phyloP scores from a whole-genome alignment of 2,888 invertebrate species.

The Drosophila vallismaia region DNA sequence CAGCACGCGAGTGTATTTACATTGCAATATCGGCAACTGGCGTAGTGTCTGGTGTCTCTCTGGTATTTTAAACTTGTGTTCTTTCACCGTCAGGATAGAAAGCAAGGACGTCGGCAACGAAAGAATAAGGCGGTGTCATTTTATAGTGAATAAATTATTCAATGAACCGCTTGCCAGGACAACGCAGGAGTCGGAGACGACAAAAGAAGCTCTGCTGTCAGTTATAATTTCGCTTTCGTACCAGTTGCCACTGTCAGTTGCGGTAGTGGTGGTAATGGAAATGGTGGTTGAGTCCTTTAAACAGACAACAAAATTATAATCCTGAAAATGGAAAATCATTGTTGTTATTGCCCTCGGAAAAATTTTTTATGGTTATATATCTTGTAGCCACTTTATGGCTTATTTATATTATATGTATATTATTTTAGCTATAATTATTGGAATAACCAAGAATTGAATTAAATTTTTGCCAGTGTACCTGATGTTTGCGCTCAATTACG shows the following conservation, averaged over 20 bases:
- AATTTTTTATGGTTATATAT: neutral
- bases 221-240: slow-evolving; percentile 63
- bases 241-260: slow-evolving; percentile 31
- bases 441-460: neutral
- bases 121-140: slow-evolving; percentile 43
- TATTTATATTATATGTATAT: too few relatives aligned
- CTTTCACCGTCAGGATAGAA: neutral
- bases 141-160: slow-evolving; percentile 75
- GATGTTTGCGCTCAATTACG: slow-evolving; percentile 3
- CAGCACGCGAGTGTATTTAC: slow-evolving; percentile 25
- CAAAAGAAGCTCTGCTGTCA: slow-evolving; percentile 63
- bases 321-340: neutral
- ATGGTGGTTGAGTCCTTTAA: slow-evolving; percentile 1
- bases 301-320: neutral
- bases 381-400: neutral
- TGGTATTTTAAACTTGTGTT: slow-evolving; percentile 3
- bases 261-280: slow-evolving; percentile 5
- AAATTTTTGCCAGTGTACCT: neutral
- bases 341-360: neutral
- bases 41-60: slow-evolving; percentile 8
- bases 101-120: neutral
- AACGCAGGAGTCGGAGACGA: slow-evolving; percentile 47
- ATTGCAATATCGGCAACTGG: slow-evolving; percentile 23
- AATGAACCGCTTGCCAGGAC: slow-evolving; percentile 60
- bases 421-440: neutral